Evolutionary conservation across 2,113 vertebrate species (phyloP), one percentile per base, ranked within the genome.

Genomic region (Artemisiospiza belli): DNA sequence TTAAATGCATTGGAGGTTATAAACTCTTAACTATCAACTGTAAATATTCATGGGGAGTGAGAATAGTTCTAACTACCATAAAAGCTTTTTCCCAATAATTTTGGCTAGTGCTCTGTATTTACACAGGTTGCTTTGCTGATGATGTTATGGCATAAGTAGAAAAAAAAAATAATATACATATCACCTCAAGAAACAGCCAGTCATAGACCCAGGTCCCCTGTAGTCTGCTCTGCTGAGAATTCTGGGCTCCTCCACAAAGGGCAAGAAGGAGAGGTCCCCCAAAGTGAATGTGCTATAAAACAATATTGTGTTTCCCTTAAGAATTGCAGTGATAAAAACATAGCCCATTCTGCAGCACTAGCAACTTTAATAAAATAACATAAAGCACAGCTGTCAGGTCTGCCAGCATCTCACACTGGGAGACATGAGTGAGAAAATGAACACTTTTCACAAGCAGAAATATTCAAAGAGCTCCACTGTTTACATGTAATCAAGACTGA

Each of bases 401-500:
- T 94, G 86, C 59, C 87, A 77, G 61, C 68, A 88, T 81, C 87
- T 95, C 79, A 70, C 81, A 75, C n/a, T 78, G 69, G 87, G 94
- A 87, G 88, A 94, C 76, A 89, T 37, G 87, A 94, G 75, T 91
- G 74, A 97, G 80, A 91, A 91, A 96, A 91, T 47, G 88, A 97
- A 95, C 12, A 43, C 94, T 96, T 96, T 90, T 84, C 90, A 90
- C 72, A 89, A 94, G 94, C 83, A 95, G 93, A 96, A 96, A 96
- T 97, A 96, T 95, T 95, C 96, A 93, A 96, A 97, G 92, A 96
- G 79, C 81, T 74, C 86, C 76, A 51, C 76, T 88, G 91, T 97
- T 97, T 97, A 95, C 91, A 96, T 97, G 92, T 97, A 96, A 97
- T 97, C 95, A 97, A 87, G 97, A 96, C 86, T 97, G 97, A 97